Base-by-base conservation (phyloP, 23 tunicate species). In the Trididemnum nubilum region DNA sequence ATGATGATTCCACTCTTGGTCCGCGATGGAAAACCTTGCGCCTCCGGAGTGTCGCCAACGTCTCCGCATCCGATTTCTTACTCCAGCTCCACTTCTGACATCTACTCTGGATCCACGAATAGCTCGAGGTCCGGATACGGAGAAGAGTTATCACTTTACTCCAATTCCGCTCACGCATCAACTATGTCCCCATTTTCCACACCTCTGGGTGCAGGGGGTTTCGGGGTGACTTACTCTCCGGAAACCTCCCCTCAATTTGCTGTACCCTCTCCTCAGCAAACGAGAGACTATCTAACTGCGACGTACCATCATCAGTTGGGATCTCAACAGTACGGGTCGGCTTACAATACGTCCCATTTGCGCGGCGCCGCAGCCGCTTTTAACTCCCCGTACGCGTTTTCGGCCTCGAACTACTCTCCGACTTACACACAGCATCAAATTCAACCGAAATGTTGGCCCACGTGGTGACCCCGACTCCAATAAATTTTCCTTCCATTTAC, bases 1-100 rank as follows among this genome's bases (percentile, higher is more conserved):
- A 86, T 89, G 1, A 78, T 83, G 81, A 77, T 89, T 35, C 94
- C 94, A 26, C 79, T 89, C 22, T 24, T 89, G 49, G 84, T 89
- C 36, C 76, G 78, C 2, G 89, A 85, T 34, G 94, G 94, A 34
- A 89, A 89, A 63, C 81, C 88, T 37, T 83, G 88, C 34, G 81
- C 71, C 21, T 36, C 81, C 81, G 87, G 81, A 57, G 60, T 73
- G 38, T 12, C 34, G 5, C 32, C 51, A 5, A 35, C 73, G 36
- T 60, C 87, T 21, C 32, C 72, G 29, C 73, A 61, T n/a, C 36
- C 26, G 27, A 40, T 9, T 35, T 83, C 67, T 40, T 71, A 63
- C 70, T 57, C 76, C 1, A 4, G 28, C 21, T 57, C 81, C 37
- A 51, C 29, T 27, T 28, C 81, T 18, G 81, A 77, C 22, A 52